phyloP scores from a whole-genome alignment of 2,797 vertebrate species.

The Danio tinwini region DNA sequence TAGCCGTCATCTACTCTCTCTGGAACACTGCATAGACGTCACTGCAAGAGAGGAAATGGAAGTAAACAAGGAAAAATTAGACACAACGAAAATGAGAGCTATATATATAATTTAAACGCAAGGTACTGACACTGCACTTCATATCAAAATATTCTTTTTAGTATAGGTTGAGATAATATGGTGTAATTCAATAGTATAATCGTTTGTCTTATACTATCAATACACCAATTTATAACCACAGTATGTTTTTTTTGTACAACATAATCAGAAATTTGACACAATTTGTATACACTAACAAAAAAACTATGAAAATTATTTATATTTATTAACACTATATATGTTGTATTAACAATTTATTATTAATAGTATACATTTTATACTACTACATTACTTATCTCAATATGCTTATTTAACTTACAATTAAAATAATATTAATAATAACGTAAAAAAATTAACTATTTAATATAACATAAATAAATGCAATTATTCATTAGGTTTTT shows the following conservation, averaged over 20 bases:
- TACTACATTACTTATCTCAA: too few species aligned
- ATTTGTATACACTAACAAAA: not conserved
- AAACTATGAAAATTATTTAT: not conserved
- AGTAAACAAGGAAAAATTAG: not conserved
- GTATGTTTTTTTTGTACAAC: not conserved
- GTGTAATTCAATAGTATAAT: not conserved
- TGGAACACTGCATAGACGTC: not conserved
- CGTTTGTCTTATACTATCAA: not conserved
- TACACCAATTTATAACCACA: not conserved
- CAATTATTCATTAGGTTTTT: not conserved
- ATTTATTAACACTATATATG: too few species aligned
- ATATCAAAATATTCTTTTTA: not conserved
- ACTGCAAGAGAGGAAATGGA: constrained; percentile 2
- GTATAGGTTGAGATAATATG: not conserved
- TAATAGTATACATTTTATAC: too few species aligned
- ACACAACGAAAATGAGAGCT: not conserved
- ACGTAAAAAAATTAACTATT: not conserved
- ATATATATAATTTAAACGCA: not conserved
- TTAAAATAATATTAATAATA: not conserved
- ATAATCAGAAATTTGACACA: not conserved
- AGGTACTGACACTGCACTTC: not conserved
- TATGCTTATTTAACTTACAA: too few species aligned
- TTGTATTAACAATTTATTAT: too few species aligned
- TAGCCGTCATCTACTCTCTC: constrained; percentile 56
- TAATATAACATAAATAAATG: not conserved